Percentiles rank a stretch among this genome's conserved stretches.
Conservation (phyloP, 2,888 invertebrate genomes). For the Cephus pulcher region DNA sequence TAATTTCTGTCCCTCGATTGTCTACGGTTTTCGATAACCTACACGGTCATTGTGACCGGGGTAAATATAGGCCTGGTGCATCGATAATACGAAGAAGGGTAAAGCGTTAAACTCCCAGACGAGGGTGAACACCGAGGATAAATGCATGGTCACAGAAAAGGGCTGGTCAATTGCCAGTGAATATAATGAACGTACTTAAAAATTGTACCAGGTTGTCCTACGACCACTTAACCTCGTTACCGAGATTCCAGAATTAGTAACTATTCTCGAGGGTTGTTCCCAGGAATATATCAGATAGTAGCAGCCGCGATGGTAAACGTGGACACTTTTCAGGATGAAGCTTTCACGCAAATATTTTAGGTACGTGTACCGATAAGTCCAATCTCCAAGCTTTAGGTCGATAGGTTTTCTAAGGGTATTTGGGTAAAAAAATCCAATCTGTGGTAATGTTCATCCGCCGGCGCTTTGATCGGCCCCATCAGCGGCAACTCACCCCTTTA, state of each 20-base stretch:
- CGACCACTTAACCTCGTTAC: not conserved
- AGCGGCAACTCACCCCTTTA: slow-evolving; percentile 30
- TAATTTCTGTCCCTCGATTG: not conserved
- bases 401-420: slow-evolving; percentile 5
- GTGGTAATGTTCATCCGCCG: slow-evolving; percentile 34
- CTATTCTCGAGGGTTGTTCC: no score
- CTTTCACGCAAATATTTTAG: not conserved
- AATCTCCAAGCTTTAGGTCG: not conserved
- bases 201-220: not conserved
- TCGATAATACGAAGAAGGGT: not conserved
- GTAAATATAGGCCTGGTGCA: not conserved
- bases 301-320: not conserved
- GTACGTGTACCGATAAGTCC: not conserved
- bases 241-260: no score
- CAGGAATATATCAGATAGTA: not conserved
- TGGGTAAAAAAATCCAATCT: slow-evolving; percentile 39
- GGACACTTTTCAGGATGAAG: not conserved
- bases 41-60: not conserved
- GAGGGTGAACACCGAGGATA: not conserved
- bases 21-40: not conserved
- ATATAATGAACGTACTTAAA: not conserved
- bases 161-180: not conserved
- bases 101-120: not conserved
- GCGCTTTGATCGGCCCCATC: slow-evolving; percentile 28
- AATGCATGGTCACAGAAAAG: not conserved